phyloP scores from a whole-genome alignment of 2,797 vertebrate genomes.

The Antennarius maculatus region DNA sequence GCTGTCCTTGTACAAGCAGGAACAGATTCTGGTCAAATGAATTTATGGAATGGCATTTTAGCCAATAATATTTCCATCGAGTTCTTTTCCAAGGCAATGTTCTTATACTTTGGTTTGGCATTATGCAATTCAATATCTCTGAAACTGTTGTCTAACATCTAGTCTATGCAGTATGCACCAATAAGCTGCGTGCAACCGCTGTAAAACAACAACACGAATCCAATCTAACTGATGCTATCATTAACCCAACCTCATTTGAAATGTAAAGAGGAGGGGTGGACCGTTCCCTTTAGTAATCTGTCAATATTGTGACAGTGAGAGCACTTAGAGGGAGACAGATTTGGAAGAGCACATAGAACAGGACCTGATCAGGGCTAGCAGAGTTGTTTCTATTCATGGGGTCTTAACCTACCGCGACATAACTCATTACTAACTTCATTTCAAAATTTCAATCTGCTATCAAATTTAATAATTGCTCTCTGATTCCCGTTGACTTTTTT shows the following conservation, averaged over 20 bases:
- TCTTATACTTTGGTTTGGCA: not conserved
- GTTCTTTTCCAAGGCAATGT: not conserved
- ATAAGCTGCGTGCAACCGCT: no score
- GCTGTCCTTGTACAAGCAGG: slow-evolving; percentile 1
- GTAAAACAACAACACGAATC: no score
- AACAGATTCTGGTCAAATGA: slow-evolving; percentile 1
- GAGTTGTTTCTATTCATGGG: slow-evolving; percentile 8
- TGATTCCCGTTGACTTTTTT: no score
- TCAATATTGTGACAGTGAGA: slow-evolving; percentile 45
- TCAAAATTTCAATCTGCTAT: slow-evolving; percentile 22
- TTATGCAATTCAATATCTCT: slow-evolving; percentile 9
- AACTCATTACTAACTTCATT: slow-evolving; percentile 14
- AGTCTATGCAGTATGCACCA: no score
- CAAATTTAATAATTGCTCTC: not conserved
- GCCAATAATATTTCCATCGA: not conserved
- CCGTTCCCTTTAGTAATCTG: slow-evolving; percentile 27
- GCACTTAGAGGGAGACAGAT: slow-evolving; percentile 47
- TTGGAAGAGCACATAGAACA: slow-evolving; percentile 28
- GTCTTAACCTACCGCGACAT: slow-evolving; percentile 14
- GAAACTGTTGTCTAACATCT: slow-evolving; percentile 19
- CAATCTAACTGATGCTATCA: slow-evolving; percentile 37
- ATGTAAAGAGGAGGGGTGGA: slow-evolving; percentile 37
- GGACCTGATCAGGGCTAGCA: slow-evolving; percentile 21
- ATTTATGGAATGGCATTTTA: not conserved
- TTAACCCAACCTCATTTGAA: slow-evolving; percentile 47